phyloP scores from a whole-genome alignment of 2,888 invertebrate genomes.

The Onthophagus sagittarius region DNA sequence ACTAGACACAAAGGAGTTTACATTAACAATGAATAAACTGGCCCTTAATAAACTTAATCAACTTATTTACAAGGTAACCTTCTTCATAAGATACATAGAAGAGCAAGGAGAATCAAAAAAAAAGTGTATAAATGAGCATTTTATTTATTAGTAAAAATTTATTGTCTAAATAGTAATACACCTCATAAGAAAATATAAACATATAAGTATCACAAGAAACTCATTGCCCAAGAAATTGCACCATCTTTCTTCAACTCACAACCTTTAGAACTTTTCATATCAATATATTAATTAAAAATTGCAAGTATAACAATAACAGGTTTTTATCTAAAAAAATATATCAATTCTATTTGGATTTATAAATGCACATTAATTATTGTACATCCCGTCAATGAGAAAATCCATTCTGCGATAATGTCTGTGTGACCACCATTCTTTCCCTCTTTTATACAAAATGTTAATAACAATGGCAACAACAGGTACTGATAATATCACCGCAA shows the following conservation, averaged over 20 bases:
- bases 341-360: not conserved
- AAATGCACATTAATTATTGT: slow-evolving; percentile 60
- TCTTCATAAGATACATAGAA: too few relatives aligned
- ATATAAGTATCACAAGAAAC: slow-evolving; percentile 10
- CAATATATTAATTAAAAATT: not conserved
- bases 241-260: slow-evolving; percentile 2
- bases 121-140: too few relatives aligned
- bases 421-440: slow-evolving; percentile 82
- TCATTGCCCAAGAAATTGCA: slow-evolving; percentile 1
- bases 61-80: too few relatives aligned
- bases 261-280: not conserved
- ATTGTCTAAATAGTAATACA: slow-evolving; percentile 8
- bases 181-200: not conserved
- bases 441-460: slow-evolving; percentile 63
- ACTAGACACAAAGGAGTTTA: too few relatives aligned
- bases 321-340: slow-evolving; percentile 15
- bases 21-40: too few relatives aligned
- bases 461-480: slow-evolving; percentile 69
- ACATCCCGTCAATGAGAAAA: slow-evolving; percentile 85
- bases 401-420: slow-evolving; percentile 86
- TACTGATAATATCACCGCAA: slow-evolving; percentile 69
- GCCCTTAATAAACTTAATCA: too few relatives aligned
- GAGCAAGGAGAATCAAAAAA: too few relatives aligned
- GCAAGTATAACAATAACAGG: slow-evolving; percentile 3
- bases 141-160: slow-evolving; percentile 6